Evolutionary conservation across 2,113 vertebrate species (phyloP), one percentile per base, ranked within the genome.

Genomic region (Bostrychus sinensis): DNA sequence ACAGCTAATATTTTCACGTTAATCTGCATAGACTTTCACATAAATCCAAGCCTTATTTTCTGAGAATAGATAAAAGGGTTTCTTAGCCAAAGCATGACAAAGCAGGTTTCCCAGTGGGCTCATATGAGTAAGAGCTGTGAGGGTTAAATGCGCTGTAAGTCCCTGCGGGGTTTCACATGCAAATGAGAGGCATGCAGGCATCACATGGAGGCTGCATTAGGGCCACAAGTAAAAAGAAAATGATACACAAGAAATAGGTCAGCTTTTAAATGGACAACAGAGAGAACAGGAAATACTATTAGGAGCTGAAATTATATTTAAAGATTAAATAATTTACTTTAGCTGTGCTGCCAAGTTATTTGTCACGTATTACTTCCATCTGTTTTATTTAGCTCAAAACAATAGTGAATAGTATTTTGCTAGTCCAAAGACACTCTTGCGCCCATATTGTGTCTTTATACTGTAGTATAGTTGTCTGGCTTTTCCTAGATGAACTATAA

Each of bases 91-190:
- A 55, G 28, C 63, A 70, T 32, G 60, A 72, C 28, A 30, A 2
- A n/a, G 45, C 41, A 10, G 0, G 25, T 58, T 70, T 58, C 81
- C 70, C 28, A 59, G 37, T 72, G 50, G 59, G 32, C 42, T 58
- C 64, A 56, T 66, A 81, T 81, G 80, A 85, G 57, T 87, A 72
- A 83, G 78, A 4, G 36, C 45, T 54, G 64, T 10, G 34, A 80
- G 78, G 75, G 80, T 83, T 81, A 75, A 81, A 70, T 32, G 50
- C 34, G 14, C 20, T n/a, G 14, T 60, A 54, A 48, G 65, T 78
- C 72, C 70, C 75, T 7, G 0, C 3, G 1, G 20, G 38, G 66
- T 85, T 87, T 79, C 80, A 56, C 43, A 81, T 74, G 70, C 70
- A 77, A 83, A 78, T 78, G 2, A 42, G 6, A 1, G 0, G 13